Evolutionary conservation across 1,140 invertebrate genomes (phyloP), one percentile per base, ranked within the genome.

Genomic region (Aphis gossypii): DNA sequence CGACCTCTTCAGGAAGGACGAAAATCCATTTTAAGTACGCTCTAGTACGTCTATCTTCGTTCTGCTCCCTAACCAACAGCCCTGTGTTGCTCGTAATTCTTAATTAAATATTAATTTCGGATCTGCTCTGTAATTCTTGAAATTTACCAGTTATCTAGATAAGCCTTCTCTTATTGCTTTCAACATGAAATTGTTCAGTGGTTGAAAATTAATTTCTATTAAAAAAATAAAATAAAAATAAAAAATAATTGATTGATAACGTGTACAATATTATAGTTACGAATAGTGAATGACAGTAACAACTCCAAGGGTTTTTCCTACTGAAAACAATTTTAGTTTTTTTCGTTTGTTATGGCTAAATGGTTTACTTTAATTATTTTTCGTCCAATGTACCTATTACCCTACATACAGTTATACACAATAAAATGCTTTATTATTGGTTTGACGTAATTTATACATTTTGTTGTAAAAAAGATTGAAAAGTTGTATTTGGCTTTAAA

Each of bases 31-130:
- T 89, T 56, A 56, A 89, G 88, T 56, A 25, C 48, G 88, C 48
- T 38, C 46, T 21, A 46, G 86, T 48, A 88, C 86, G 86, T 88
- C 86, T 21, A 46, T 87, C 86, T 88, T 88, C 46, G 44, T 48
- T n/a, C 86, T 48, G n/a, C 88, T 54, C 35, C 35, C 51, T 21
- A 38, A 11, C 48, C 51, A 35, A 54, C 88, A 38, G 35, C 23
- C 23, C 48, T 38, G 88, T 23, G 21, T 41, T 2, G 88, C 48
- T 56, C 88, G 88, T 89, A 89, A 89, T 89, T 89, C 88, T 89
- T 56, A 56, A 89, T 89, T 89, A 89, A 89, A 89, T 89, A 89
- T 89, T 89, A 89, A 89, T 89, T 89, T 89, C 35, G 35, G 51
- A 56, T 35, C 48, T 89, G 6, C 35, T 89, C 88, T 18, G 21